phyloP scores from a whole-genome alignment of 1,140 invertebrate species.

The Psilanteris sp. region DNA sequence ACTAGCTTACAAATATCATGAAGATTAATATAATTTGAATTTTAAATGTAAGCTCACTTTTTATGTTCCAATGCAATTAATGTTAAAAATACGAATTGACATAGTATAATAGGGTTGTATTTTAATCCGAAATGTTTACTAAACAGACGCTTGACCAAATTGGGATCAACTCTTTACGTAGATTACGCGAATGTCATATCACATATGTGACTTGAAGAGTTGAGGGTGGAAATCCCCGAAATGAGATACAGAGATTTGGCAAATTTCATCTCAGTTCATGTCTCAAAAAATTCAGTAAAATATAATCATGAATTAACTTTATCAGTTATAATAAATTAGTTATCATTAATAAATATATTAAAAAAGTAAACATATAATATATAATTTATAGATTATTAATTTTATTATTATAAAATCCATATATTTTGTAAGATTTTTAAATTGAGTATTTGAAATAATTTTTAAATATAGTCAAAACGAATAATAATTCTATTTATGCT shows the following conservation, averaged over 20 bases:
- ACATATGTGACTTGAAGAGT: constrained; percentile 71
- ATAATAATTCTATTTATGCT: too few relatives aligned
- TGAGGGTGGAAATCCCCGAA: constrained; percentile 57
- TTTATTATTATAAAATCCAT: too few relatives aligned
- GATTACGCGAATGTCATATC: constrained; percentile 75
- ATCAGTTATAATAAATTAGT: too few relatives aligned
- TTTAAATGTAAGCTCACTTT: constrained; percentile 33
- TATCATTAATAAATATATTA: too few relatives aligned
- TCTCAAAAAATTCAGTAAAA: too few relatives aligned
- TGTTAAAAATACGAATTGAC: constrained; percentile 55
- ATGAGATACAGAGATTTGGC: constrained; percentile 64
- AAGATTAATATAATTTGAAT: constrained; percentile 14
- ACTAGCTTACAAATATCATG: too few relatives aligned
- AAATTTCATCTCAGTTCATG: constrained; percentile 12
- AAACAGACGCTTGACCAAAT: constrained; percentile 72
- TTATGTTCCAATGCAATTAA: constrained; percentile 20
- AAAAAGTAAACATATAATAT: too few relatives aligned
- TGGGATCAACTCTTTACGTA: constrained; percentile 77
- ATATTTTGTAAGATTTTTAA: too few relatives aligned
- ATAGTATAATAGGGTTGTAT: constrained; percentile 43
- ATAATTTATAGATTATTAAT: too few relatives aligned
- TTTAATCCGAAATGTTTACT: constrained; percentile 62
- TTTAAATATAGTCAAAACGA: too few relatives aligned
- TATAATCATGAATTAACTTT: too few relatives aligned
- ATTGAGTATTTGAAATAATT: too few relatives aligned